These are phyloP conservation scores for Deladenus siricidicola DNA, from an alignment of 2,888 invertebrate genomes.

Conservation along the genomic window DNA sequence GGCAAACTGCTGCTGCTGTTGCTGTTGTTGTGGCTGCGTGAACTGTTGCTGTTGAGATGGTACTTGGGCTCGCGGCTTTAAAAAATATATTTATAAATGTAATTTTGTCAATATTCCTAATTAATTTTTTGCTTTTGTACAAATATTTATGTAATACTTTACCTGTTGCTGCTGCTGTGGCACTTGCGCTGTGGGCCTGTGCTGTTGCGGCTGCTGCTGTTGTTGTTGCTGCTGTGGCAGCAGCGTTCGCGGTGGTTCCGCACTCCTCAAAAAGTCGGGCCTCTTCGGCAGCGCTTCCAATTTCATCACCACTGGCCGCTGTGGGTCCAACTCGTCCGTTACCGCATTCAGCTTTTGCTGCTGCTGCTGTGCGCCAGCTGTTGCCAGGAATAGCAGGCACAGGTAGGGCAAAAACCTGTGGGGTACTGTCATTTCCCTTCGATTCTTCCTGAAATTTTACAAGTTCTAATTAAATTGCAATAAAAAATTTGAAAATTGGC, in stretches of 20 bases:
- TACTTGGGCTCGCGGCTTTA: background rate
- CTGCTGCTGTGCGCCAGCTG: no score
- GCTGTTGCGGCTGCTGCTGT: slow-evolving; percentile 7
- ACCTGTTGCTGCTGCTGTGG: background rate
- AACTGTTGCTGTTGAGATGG: background rate
- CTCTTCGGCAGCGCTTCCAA: slow-evolving; percentile 24
- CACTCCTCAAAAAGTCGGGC: slow-evolving; percentile 21
- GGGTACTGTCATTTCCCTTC: no score
- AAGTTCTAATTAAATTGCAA: no score
- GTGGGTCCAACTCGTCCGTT: slow-evolving; percentile 5
- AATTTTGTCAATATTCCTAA: background rate
- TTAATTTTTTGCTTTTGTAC: background rate
- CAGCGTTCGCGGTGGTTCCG: slow-evolving; percentile 40
- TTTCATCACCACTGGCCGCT: slow-evolving; percentile 26
- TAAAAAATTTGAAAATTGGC: no score
- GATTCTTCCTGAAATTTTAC: no score
- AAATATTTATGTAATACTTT: background rate
- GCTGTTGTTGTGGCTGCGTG: background rate
- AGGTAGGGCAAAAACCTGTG: no score
- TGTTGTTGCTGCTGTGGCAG: slow-evolving; percentile 12
- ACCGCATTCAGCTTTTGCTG: no score
- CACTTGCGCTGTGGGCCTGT: slow-evolving; percentile 3
- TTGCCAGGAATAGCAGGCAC: no score
- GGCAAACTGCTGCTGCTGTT: background rate
- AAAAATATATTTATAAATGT: background rate